These are phyloP conservation scores for Pseudocheirus occidentalis DNA, from an alignment of 2,797 vertebrate genomes.

Conservation along the genomic window DNA sequence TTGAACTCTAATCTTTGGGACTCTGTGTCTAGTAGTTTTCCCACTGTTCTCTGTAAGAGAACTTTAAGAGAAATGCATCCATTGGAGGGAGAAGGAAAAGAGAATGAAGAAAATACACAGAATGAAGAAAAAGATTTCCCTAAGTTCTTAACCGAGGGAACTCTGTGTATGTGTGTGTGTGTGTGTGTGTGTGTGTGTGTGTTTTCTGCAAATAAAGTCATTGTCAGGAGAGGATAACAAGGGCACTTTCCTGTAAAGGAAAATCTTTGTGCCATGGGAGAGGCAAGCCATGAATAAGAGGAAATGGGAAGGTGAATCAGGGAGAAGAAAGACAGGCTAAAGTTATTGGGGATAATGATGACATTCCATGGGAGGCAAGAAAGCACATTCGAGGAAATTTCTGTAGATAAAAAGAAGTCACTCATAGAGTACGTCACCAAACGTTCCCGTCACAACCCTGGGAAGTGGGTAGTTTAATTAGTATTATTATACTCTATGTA, in stretches of 20 bases:
- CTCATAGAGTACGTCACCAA: not conserved
- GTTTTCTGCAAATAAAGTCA: not conserved
- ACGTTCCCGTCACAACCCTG: not conserved
- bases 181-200: not conserved
- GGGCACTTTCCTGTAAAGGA: not conserved
- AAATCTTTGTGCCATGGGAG: not conserved
- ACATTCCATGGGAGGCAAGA: not conserved
- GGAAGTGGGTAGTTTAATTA: not conserved
- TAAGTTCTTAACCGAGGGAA: not conserved
- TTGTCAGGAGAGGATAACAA: not conserved
- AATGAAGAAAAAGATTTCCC: not conserved
- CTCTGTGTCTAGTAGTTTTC: not conserved
- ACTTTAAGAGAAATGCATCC: not conserved
- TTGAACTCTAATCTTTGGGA: too few species aligned
- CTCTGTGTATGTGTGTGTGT: not conserved
- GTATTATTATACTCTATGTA: not conserved
- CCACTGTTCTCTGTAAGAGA: not conserved
- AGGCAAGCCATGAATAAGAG: not conserved
- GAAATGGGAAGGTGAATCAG: not conserved
- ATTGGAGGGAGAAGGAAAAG: not conserved
- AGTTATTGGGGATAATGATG: not conserved
- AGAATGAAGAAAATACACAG: not conserved
- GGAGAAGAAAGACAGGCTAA: not conserved
- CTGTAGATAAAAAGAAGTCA: not conserved
- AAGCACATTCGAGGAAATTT: not conserved